Base-by-base conservation (phyloP, 2,888 invertebrate species). In the Zaprionus lineosus region DNA sequence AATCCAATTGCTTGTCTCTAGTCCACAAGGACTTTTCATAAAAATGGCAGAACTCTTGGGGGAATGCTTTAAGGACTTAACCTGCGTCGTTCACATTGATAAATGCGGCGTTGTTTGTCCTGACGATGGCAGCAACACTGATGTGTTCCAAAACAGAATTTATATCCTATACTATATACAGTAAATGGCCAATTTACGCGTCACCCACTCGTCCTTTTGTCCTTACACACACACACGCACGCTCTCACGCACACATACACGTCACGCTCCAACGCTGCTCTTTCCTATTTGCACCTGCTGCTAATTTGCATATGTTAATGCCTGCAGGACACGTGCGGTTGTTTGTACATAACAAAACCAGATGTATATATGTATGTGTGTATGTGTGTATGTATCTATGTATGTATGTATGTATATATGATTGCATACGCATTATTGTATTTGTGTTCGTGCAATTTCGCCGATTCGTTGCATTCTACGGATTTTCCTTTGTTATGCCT, bases 261-360 rank as follows among this genome's bases (percentile, higher is more conserved):
- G 21, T 18, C 15, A 24, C 8, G 19, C 16, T 29, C 26, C n/a
- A n/a, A n/a, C n/a, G n/a, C n/a, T 55, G 46, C 37, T 26, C 9
- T 29, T 4, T 29, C 6, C 12, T 21, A n/a, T 33, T 19, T 37
- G 51, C 39, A 53, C 31, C 47, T 47, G 39, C 36, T 41, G 50
- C 36, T 63, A 51, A 60, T 74, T 70, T 70, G 50, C 75, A 73
- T 67, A 59, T 29, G 36, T 48, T 19, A 47, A 37, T 43, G 21
- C 46, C 51, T 46, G 21, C 51, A 46, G 48, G 6, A 26, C 31
- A 47, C 12, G n/a, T 7, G 7, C 21, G 14, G 1, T 6, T 12
- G 56, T 40, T n/a, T 12, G 16, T 34, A 12, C 33, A 12, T 19
- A 26, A 7, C 7, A 11, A n/a, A n/a, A n/a, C n/a, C n/a, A 40